A percentile compares a stretch with the other conserved stretches of the same genome.
These are phyloP conservation scores for Istiophorus platypterus DNA, from an alignment of 2,113 vertebrate genomes.

Conservation along the genomic window DNA sequence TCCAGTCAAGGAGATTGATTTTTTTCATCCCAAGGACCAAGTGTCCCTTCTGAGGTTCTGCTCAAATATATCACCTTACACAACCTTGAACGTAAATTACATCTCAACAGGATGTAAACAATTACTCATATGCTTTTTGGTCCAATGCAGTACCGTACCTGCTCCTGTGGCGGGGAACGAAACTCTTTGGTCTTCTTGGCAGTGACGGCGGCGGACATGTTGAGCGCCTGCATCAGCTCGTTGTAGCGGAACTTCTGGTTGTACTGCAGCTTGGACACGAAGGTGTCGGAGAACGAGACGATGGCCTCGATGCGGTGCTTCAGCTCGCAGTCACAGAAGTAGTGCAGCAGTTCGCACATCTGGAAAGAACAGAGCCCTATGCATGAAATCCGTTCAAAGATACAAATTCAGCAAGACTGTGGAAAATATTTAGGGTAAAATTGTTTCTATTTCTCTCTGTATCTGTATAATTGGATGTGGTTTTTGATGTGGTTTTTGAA, in stretches of 20 bases:
- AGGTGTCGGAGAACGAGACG: constrained; percentile 94
- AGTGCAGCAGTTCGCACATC: constrained; percentile 98
- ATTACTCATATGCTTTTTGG: not conserved
- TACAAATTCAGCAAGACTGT: not conserved
- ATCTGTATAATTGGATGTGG: not conserved
- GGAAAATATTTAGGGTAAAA: not conserved
- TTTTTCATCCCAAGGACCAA: constrained; percentile 2
- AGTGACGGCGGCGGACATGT: constrained; percentile 97
- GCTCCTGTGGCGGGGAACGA: constrained; percentile 96
- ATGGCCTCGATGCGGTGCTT: constrained; percentile 96
- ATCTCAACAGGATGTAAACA: constrained; percentile 11
- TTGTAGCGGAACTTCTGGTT: constrained; percentile 98
- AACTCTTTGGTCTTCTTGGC: constrained; percentile 98
- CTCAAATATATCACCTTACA: not conserved
- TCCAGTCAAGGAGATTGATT: constrained; percentile 28
- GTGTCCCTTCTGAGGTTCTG: not conserved
- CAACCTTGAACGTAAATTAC: constrained; percentile 31
- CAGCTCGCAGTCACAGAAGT: constrained; percentile 98
- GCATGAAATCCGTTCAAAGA: not conserved
- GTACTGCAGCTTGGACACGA: constrained; percentile 94
- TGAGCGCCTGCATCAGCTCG: constrained; percentile 96
- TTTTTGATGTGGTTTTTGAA: not conserved
- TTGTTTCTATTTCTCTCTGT: not conserved
- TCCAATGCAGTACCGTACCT: constrained; percentile 81
- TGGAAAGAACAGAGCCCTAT: constrained; percentile 68